Evolutionary conservation across 1,140 invertebrate species (phyloP).

Genomic region (Trachymyrmex septentrionalis): DNA sequence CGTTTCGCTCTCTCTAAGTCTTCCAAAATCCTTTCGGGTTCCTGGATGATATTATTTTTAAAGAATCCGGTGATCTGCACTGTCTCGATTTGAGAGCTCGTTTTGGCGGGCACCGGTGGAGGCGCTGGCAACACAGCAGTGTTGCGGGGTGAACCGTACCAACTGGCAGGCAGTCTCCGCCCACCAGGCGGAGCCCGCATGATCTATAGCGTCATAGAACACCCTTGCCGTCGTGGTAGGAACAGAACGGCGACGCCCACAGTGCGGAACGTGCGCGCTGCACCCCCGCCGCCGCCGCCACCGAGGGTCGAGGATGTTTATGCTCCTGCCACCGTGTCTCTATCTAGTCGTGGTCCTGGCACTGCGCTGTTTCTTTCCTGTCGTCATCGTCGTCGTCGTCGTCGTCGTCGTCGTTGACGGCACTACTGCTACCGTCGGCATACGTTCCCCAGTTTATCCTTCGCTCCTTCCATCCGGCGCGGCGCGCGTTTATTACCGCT

Average conservation of each 20-base stretch:
- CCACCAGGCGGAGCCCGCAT: constrained; percentile 82
- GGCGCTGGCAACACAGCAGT: constrained; percentile 67
- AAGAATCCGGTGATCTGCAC: neutral
- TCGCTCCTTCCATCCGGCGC: constrained; percentile 66
- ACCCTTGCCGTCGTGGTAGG: constrained; percentile 80
- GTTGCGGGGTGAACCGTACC: constrained; percentile 69
- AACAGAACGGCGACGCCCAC: constrained; percentile 78
- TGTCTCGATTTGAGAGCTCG: constrained; percentile 56
- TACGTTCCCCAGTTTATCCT: constrained; percentile 71
- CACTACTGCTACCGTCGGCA: constrained; percentile 76
- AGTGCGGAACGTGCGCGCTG: constrained; percentile 79
- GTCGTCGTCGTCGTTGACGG: constrained; percentile 32
- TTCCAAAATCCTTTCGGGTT: neutral
- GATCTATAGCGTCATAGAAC: constrained; percentile 87
- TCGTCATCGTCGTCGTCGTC: constrained; percentile 52
- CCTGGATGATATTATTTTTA: constrained; percentile 32
- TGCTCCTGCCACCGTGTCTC: constrained; percentile 83
- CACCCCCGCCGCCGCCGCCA: constrained; percentile 60
- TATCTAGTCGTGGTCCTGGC: constrained; percentile 82
- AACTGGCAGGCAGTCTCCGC: constrained; percentile 74
- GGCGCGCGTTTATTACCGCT: constrained; percentile 84
- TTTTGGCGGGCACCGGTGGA: constrained; percentile 72
- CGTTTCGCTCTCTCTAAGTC: neutral
- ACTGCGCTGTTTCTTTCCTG: constrained; percentile 72
- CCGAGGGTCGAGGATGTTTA: constrained; percentile 80